Evolutionary conservation across 2,888 invertebrate genomes (phyloP), one percentile per base, ranked within the genome.

Genomic region (Synanthedon vespiformis): DNA sequence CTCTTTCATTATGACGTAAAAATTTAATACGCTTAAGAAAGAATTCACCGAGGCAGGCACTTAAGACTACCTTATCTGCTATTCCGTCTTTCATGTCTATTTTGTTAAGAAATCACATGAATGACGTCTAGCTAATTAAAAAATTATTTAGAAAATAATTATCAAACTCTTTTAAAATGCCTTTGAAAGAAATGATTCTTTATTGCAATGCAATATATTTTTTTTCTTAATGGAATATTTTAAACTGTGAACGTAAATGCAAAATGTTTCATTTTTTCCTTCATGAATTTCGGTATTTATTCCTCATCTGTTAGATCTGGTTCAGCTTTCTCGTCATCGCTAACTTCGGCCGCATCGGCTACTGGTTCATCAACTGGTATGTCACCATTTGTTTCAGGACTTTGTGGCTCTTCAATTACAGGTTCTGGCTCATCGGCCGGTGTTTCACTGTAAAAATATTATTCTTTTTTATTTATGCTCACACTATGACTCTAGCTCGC

Each of bases 241-340:
- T 53, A 47, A 53, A 51, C 48, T 56, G 55, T 63, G 58, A 54
- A 57, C 54, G 53, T 68, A 71, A 74, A 75, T 77, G 70, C 74
- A 72, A 65, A 58, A 62, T 64, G 59, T 63, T 63, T 60, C 64
- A 61, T 64, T 59, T 60, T 56, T 58, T 52, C 50, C 52, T 55
- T 53, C 52, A 53, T 58, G 14, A 54, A 44, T 13, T 13, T 50
- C 51, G 27, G 49, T 48, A 27, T 54, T 77, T 85, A 87, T 80
- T 88, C 88, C 64, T 87, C 88, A 55, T 87, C 88, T n/a, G 85
- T 88, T 56, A 87, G 79, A 61, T 88, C 88, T 10, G 84, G 88
- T 64, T 86, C 88, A 10, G 82, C 88, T 67, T 78, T 72, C 59
- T 88, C 88, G 56, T 86, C 85, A 59, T 86, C 87, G 59, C 86